phyloP scores from a whole-genome alignment of 2,113 vertebrate species.

The Plecturocebus donacophilus region DNA sequence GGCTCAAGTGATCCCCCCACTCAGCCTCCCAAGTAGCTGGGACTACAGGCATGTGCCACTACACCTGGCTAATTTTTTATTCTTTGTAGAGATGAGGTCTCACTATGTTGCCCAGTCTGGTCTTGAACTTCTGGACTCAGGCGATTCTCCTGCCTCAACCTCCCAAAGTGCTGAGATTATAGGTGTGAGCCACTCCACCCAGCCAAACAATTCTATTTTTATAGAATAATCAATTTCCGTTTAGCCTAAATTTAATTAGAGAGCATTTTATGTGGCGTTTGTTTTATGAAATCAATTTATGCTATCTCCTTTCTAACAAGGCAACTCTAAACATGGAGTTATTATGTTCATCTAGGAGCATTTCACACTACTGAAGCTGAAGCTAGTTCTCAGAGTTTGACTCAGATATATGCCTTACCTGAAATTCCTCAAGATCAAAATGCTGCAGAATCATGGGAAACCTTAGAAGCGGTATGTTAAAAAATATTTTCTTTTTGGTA shows the following conservation, averaged over 20 bases:
- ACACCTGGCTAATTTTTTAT: too few species aligned
- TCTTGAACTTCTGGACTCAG: too few species aligned
- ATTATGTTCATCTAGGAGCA: constrained; percentile 78
- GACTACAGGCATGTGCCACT: too few species aligned
- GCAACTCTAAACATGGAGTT: constrained; percentile 50
- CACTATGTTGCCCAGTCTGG: too few species aligned
- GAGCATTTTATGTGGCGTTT: not conserved
- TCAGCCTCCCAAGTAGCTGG: too few species aligned
- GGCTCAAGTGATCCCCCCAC: too few species aligned
- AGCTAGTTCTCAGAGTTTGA: constrained; percentile 72
- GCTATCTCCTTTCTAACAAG: constrained; percentile 11
- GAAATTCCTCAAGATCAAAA: constrained; percentile 93
- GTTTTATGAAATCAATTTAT: constrained; percentile 31
- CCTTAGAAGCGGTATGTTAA: constrained; percentile 90
- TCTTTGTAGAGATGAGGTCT: too few species aligned
- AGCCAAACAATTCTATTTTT: not conserved
- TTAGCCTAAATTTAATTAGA: constrained; percentile 13
- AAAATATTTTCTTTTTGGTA: constrained; percentile 40
- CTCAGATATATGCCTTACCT: constrained; percentile 88
- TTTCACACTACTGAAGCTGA: constrained; percentile 64
- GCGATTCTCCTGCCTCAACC: too few species aligned
- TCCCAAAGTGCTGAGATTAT: too few species aligned
- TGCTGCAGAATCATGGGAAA: constrained; percentile 95
- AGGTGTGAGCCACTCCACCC: too few species aligned
- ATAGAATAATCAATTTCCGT: constrained; percentile 17